Percentiles rank a stretch among this genome's conserved stretches.
Conservation (phyloP, 1,140 invertebrate species). For the Branchinecta lindahli region DNA sequence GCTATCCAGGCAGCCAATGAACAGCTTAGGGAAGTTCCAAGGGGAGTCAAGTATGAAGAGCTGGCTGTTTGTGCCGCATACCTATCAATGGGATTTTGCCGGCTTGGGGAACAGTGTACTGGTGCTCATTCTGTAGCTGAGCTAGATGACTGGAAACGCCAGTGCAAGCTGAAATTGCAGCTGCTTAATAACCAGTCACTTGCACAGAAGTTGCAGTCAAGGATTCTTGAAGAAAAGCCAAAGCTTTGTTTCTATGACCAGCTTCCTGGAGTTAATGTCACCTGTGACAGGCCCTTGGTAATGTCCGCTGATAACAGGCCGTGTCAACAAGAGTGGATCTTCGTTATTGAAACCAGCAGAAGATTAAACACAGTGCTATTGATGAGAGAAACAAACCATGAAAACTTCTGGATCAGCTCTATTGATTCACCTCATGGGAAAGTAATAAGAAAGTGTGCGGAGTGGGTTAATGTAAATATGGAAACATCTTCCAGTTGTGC, state of each 20-base stretch:
- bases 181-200: constrained; percentile 32
- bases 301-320: constrained; percentile 49
- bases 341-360: constrained; percentile 37
- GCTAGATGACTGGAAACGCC: constrained; percentile 53
- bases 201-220: constrained; percentile 16
- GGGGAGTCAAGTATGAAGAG: constrained; percentile 32
- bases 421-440: constrained; percentile 19
- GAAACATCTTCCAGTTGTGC: constrained; percentile 24
- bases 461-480: constrained; percentile 11
- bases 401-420: constrained; percentile 49
- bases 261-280: constrained; percentile 42
- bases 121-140: constrained; percentile 56
- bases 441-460: not conserved
- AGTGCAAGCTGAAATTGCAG: constrained; percentile 40
- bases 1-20: too few species aligned
- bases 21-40: constrained; percentile 26
- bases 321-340: constrained; percentile 47
- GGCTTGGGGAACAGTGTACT: constrained; percentile 52
- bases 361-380: constrained; percentile 44
- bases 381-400: constrained; percentile 50
- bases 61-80: constrained; percentile 41
- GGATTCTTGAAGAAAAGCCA: constrained; percentile 30
- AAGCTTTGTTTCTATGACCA: constrained; percentile 41
- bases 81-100: constrained; percentile 38
- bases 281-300: constrained; percentile 42